Evolutionary conservation across 2,888 invertebrate species (phyloP).

Genomic region (Euzophera pinguis): DNA sequence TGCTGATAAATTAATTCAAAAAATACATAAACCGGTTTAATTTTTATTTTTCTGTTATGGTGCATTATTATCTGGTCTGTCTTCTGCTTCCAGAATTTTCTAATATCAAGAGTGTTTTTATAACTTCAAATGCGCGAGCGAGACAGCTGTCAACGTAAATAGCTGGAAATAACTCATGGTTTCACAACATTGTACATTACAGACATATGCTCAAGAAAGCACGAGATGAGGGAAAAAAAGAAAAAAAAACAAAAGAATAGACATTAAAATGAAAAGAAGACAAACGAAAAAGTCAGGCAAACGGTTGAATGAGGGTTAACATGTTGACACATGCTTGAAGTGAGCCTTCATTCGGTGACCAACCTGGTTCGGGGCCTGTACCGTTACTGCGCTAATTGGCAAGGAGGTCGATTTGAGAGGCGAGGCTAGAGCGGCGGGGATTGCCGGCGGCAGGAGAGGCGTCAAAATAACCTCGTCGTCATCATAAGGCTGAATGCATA

Average conservation of each 20-base stretch:
- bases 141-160: not conserved
- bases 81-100: too few species aligned
- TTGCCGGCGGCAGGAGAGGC: constrained; percentile 14
- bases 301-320: not conserved
- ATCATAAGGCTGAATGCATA: constrained; percentile 22
- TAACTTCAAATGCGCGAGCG: not conserved
- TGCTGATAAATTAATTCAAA: too few species aligned
- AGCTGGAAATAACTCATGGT: not conserved
- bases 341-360: constrained; percentile 16
- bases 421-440: constrained; percentile 12
- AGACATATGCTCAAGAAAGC: not conserved
- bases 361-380: constrained; percentile 19
- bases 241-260: constrained; percentile 13
- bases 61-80: too few species aligned
- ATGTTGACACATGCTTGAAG: constrained; percentile 17
- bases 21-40: too few species aligned
- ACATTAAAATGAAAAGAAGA: constrained; percentile 6
- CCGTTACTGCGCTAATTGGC: constrained; percentile 15
- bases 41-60: too few species aligned
- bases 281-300: not conserved
- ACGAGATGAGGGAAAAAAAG: constrained; percentile 2
- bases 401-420: constrained; percentile 9
- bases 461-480: constrained; percentile 15
- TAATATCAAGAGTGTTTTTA: too few species aligned
- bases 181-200: not conserved